Percentiles rank a stretch among this genome's conserved stretches.
Conservation (phyloP, 2,888 invertebrate species). For the Eretmocerus hayati region DNA sequence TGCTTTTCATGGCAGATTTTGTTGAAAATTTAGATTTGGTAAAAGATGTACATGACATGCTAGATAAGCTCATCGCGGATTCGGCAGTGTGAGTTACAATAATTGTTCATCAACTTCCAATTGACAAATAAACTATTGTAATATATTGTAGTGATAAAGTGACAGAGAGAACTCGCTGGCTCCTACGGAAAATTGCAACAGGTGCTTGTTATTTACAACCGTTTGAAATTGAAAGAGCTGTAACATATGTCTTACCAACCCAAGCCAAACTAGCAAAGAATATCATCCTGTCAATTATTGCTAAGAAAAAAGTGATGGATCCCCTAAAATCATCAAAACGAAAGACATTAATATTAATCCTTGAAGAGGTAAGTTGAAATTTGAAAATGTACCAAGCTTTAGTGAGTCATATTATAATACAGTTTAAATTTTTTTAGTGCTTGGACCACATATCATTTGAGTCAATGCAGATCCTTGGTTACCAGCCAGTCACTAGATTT, state of each 20-base stretch:
- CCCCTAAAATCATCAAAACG: constrained; percentile 48
- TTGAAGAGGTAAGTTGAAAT: constrained; percentile 58
- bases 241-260: constrained; percentile 42
- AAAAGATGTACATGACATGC: constrained; percentile 46
- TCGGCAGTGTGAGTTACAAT: not conserved
- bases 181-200: constrained; percentile 47
- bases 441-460: constrained; percentile 78
- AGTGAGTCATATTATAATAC: not conserved
- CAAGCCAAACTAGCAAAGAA: constrained; percentile 36
- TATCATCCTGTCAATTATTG: constrained; percentile 37
- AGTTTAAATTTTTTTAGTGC: constrained; percentile 25
- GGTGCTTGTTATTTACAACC: constrained; percentile 40
- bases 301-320: constrained; percentile 26
- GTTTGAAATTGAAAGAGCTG: constrained; percentile 44
- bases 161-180: constrained; percentile 37
- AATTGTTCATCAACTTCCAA: not conserved
- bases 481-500: constrained; percentile 66
- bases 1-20: constrained; percentile 57
- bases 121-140: not conserved
- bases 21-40: constrained; percentile 45
- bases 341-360: constrained; percentile 58
- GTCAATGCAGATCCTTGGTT: constrained; percentile 57
- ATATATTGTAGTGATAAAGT: constrained; percentile 15
- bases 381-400: not conserved
- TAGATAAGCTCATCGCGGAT: constrained; percentile 50